Conservation (phyloP, 2,888 invertebrate species). For the Pristionchus fissidentatus region DNA sequence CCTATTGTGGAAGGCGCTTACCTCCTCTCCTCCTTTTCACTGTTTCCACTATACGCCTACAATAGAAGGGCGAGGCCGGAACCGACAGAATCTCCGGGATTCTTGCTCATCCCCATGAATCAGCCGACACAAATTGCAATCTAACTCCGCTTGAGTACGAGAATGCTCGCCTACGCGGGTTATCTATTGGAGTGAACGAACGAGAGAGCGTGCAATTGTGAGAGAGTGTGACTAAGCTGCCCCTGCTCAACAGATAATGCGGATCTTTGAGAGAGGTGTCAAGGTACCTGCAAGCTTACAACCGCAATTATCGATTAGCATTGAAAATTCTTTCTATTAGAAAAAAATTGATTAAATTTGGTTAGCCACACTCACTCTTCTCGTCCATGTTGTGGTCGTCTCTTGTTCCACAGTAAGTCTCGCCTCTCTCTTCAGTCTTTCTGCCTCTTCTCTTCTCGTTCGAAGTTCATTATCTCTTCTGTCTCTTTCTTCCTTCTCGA, state of each 20-base stretch:
- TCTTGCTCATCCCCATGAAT: constrained; percentile 5
- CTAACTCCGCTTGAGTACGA: background rate
- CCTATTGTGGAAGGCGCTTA: background rate
- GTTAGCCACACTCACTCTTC: background rate
- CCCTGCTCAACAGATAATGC: background rate
- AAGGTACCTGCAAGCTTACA: background rate
- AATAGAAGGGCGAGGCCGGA: constrained; percentile 27
- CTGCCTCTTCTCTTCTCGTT: constrained; percentile 14
- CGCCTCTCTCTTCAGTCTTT: constrained; percentile 14
- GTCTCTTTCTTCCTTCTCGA: constrained; percentile 45
- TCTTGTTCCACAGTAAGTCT: constrained; percentile 27
- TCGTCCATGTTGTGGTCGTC: constrained; percentile 28
- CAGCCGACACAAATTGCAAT: background rate
- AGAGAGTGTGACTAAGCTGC: background rate
- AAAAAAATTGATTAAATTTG: too few species aligned
- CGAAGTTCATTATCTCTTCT: constrained; percentile 1
- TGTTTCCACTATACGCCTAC: too few species aligned
- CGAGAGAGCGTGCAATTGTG: too few species aligned
- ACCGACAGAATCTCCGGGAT: constrained; percentile 12
- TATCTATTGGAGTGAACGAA: too few species aligned
- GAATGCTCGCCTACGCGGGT: background rate
- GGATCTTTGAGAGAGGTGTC: background rate
- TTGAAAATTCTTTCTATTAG: too few species aligned
- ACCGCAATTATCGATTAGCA: too few species aligned
- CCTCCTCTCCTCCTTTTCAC: background rate